These are phyloP conservation scores for Hydrozoanthus gracilis DNA, from an alignment of 92 coral and sea anemone species.

Conservation along the genomic window DNA sequence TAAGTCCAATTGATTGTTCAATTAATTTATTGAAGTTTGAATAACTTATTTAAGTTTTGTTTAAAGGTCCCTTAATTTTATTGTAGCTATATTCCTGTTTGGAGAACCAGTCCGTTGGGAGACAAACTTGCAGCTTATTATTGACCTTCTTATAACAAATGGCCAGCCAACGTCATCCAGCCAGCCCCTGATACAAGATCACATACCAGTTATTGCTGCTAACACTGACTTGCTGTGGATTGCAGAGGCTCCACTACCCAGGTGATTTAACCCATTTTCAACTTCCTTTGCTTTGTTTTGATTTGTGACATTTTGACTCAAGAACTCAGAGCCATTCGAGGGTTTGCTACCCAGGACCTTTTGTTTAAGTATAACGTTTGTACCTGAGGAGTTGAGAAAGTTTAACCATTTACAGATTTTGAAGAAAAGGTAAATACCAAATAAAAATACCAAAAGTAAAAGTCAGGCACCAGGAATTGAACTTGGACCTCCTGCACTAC, in stretches of 20 bases:
- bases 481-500: too few relatives aligned
- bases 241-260: constrained; percentile 75
- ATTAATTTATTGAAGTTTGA: too few relatives aligned
- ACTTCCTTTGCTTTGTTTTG: neutral
- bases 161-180: constrained; percentile 59
- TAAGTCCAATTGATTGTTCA: too few relatives aligned
- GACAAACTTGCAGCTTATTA: constrained; percentile 71
- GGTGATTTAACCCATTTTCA: constrained; percentile 37
- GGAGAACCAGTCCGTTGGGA: constrained; percentile 90
- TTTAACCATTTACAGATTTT: too few relatives aligned
- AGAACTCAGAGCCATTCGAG: too few relatives aligned
- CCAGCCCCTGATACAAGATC: constrained; percentile 13
- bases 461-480: too few relatives aligned
- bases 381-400: neutral
- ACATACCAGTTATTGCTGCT: constrained; percentile 73
- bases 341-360: too few relatives aligned
- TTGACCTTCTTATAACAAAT: constrained; percentile 71
- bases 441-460: too few relatives aligned
- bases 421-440: too few relatives aligned
- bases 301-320: too few relatives aligned
- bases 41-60: too few relatives aligned
- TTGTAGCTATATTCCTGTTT: constrained; percentile 67
- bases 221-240: constrained; percentile 79
- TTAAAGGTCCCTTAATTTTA: too few relatives aligned
- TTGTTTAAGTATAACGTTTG: neutral